Percentiles rank a stretch among this genome's conserved stretches.
Conservation (phyloP, 2,113 vertebrate genomes). For the Eurypyga helias region DNA sequence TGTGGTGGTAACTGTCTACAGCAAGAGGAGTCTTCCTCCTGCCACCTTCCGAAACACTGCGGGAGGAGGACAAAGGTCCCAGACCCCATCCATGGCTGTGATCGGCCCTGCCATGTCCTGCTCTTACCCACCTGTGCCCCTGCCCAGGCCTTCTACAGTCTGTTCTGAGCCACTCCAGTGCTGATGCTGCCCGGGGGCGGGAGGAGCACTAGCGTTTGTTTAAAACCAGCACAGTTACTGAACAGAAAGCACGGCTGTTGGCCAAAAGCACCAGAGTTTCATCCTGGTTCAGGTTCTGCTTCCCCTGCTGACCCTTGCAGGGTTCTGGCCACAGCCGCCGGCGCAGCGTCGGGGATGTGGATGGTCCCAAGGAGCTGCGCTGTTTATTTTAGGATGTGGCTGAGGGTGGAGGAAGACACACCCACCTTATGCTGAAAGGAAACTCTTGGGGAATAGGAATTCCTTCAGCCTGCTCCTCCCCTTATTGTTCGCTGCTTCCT, state of each 20-base stretch:
- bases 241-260: background rate
- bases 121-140: background rate
- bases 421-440: slow-evolving; percentile 58
- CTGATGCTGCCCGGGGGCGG: background rate
- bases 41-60: background rate
- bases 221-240: background rate
- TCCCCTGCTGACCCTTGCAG: slow-evolving; percentile 7
- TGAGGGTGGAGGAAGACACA: slow-evolving; percentile 44
- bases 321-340: background rate
- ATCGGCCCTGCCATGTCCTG: background rate
- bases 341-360: slow-evolving; percentile 8
- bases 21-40: background rate
- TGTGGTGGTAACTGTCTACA: background rate
- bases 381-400: slow-evolving; percentile 66
- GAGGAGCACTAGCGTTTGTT: background rate
- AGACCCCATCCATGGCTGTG: background rate
- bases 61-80: background rate
- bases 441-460: slow-evolving; percentile 63
- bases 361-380: slow-evolving; percentile 27
- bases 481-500: slow-evolving; percentile 72
- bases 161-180: background rate
- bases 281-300: slow-evolving; percentile 7
- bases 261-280: background rate
- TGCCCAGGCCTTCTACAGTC: background rate
- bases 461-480: slow-evolving; percentile 68